phyloP scores from a whole-genome alignment of 2,888 invertebrate genomes.

The Sminthurinus aureus region DNA sequence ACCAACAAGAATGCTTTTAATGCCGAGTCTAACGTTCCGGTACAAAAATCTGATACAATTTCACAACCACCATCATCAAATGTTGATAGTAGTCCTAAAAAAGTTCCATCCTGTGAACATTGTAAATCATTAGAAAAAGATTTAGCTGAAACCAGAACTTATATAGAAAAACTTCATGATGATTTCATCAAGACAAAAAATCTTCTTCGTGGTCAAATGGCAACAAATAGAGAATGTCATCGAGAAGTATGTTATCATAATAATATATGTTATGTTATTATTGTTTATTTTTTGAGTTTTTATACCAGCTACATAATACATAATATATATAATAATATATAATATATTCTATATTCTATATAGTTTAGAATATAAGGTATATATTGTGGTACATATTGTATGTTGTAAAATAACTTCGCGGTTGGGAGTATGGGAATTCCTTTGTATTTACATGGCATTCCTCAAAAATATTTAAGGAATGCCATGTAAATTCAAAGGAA shows the following conservation, averaged over 20 bases:
- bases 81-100: not conserved
- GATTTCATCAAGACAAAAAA: conserved; percentile 47
- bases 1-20: not conserved
- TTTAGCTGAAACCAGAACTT: conserved; percentile 32
- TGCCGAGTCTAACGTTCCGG: too few relatives aligned
- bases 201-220: conserved; percentile 48
- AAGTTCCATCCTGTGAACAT: not conserved
- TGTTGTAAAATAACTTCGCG: too few relatives aligned
- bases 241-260: conserved; percentile 39
- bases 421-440: too few relatives aligned
- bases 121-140: conserved; percentile 43
- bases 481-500: too few relatives aligned
- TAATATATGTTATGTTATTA: not conserved
- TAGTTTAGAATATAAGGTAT: too few relatives aligned
- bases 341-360: not conserved
- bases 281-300: not conserved
- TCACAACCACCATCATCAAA: too few relatives aligned
- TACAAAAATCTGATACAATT: too few relatives aligned
- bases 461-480: too few relatives aligned
- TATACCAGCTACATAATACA: too few relatives aligned
- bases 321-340: not conserved
- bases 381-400: too few relatives aligned
- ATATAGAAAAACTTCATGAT: conserved; percentile 40
- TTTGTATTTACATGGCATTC: too few relatives aligned
- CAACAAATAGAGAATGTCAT: conserved; percentile 48